These are phyloP conservation scores for Chloroclysta siterata DNA, from an alignment of 2,888 invertebrate species.

Conservation along the genomic window DNA sequence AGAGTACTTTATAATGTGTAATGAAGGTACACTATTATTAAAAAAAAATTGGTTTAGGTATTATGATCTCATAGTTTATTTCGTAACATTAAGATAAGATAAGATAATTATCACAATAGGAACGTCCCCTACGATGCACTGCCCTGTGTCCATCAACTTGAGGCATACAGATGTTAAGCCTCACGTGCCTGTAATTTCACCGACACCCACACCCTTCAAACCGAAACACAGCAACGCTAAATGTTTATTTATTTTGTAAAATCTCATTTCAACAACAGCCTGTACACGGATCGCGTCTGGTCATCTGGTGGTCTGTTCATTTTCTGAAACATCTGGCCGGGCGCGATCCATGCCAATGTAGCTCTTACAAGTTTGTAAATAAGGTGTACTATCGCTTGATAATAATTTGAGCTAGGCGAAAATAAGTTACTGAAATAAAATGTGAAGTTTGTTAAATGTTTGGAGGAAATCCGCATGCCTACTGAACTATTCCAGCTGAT, in stretches of 20 bases:
- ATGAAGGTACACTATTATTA: too few relatives aligned
- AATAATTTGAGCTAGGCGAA: constrained; percentile 26
- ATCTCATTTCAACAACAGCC: constrained; percentile 24
- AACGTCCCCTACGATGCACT: too few relatives aligned
- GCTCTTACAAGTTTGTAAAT: background rate
- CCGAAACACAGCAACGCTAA: too few relatives aligned
- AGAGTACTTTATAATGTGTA: too few relatives aligned
- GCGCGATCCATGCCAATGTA: background rate
- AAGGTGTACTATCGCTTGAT: constrained; percentile 11
- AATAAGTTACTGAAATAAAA: constrained; percentile 27
- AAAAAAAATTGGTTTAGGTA: too few relatives aligned
- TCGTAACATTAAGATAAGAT: too few relatives aligned
- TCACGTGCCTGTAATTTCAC: too few relatives aligned
- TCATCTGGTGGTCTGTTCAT: constrained; percentile 45
- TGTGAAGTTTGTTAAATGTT: constrained; percentile 23
- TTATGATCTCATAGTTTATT: too few relatives aligned
- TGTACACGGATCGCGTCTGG: constrained; percentile 38
- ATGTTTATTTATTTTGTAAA: background rate
- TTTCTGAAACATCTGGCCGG: constrained; percentile 41
- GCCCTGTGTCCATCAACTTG: too few relatives aligned
- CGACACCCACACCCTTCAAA: too few relatives aligned
- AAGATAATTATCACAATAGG: too few relatives aligned
- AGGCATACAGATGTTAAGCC: too few relatives aligned
- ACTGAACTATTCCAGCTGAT: background rate
- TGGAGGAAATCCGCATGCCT: constrained; percentile 22